Conservation (phyloP, 2,797 vertebrate species). For the Thripadectes ignobilis region DNA sequence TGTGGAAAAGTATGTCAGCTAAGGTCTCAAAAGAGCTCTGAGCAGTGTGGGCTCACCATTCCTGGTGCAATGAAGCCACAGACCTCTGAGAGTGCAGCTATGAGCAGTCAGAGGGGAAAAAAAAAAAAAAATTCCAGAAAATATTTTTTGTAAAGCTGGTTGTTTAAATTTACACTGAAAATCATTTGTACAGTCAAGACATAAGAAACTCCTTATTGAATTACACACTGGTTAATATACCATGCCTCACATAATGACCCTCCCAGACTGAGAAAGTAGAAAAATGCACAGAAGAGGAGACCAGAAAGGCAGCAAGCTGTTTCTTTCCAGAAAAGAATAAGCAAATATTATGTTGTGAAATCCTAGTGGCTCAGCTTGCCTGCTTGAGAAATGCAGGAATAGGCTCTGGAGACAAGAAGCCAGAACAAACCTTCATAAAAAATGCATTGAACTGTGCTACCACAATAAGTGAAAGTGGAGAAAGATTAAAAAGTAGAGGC, state of each 20-base stretch:
- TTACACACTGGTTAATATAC: not conserved
- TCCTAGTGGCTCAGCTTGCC: not conserved
- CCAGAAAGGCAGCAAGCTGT: accelerated
- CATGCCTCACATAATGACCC: not conserved
- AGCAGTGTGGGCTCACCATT: not conserved
- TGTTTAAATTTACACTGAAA: not conserved
- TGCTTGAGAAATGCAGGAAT: not conserved
- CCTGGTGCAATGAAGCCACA: not conserved
- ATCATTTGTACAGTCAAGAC: not conserved
- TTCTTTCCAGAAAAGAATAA: not conserved
- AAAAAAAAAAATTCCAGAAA: not conserved
- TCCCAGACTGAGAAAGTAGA: not conserved
- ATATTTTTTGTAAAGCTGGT: not conserved
- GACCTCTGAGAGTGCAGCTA: not conserved
- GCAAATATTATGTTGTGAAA: not conserved
- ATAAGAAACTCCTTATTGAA: not conserved
- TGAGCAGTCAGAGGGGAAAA: not conserved
- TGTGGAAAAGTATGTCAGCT: not conserved
- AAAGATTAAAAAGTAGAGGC: not conserved
- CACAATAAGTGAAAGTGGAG: not conserved
- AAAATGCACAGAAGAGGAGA: not conserved
- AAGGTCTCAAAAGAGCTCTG: not conserved
- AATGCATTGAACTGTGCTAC: not conserved
- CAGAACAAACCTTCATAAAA: not conserved
- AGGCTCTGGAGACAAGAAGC: not conserved